Evolutionary conservation across 2,113 vertebrate genomes (phyloP), one percentile per base, ranked within the genome.

Genomic region (Myodes glareolus): DNA sequence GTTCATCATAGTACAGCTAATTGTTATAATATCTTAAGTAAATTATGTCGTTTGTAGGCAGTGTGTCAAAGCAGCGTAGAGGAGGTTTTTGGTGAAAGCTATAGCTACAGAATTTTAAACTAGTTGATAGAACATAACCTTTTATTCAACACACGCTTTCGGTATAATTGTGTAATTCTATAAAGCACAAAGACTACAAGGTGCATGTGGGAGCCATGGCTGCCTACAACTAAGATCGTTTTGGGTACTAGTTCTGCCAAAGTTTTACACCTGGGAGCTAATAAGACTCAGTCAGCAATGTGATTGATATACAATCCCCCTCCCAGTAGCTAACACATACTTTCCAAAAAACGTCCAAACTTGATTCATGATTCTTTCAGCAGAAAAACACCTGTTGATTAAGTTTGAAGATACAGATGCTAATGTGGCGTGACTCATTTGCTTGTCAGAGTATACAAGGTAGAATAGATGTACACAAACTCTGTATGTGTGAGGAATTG

Each of bases 241-340:
- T 25, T 70, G 47, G 12, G 0, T 81, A 2, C n/a, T 85, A 72
- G 85, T 73, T 13, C 13, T 96, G 97, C 95, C 97, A 98, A 97
- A 73, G 98, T 98, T 98, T 98, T 97, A 96, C 86, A 95, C 77
- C 81, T 92, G 98, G 72, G 80, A 96, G 75, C 93, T 96, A 95
- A 97, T 45, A 86, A 97, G 90, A 85, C 95, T 86, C 68, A 75
- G 55, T 42, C 90, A 96, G 8, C 7, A 88, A 50, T 52, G 68
- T 98, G 96, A 87, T 91, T 97, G 88, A 67, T 91, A 27, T 63
- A 92, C 31, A 42, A 96, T 19, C 55, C 33, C 31, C 73, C 87
- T 92, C 55, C 67, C 19, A 21, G 88, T 4, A 75, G 13, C 68
- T 91, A 39, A 91, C 88, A 94, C 88, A 1, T 87, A 80, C 61